phyloP scores from a whole-genome alignment of 2,888 invertebrate species.

The Diploptera punctata region DNA sequence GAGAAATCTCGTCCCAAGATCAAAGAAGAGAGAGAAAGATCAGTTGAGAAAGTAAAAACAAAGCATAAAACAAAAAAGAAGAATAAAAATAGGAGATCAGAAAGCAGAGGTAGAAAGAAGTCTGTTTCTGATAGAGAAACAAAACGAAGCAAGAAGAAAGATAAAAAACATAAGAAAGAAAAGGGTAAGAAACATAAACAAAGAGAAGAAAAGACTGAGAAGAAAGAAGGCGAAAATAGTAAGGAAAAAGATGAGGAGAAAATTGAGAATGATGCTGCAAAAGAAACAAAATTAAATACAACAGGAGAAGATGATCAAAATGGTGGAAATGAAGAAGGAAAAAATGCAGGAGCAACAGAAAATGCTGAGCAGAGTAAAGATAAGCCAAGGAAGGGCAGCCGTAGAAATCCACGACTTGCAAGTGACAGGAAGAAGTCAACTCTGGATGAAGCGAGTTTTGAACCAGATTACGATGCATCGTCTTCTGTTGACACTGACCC shows the following conservation, averaged over 20 bases:
- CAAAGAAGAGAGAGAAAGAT: slow-evolving; percentile 45
- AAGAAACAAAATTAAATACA: slow-evolving; percentile 38
- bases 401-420: slow-evolving; percentile 44
- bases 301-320: slow-evolving; percentile 32
- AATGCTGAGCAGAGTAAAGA: slow-evolving; percentile 43
- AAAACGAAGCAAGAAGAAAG: slow-evolving; percentile 38
- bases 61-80: slow-evolving; percentile 43
- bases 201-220: slow-evolving; percentile 47
- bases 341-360: slow-evolving; percentile 49
- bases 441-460: slow-evolving; percentile 75
- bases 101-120: slow-evolving; percentile 38
- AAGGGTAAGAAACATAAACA: slow-evolving; percentile 45
- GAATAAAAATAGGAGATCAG: slow-evolving; percentile 41
- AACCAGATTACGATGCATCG: slow-evolving; percentile 74
- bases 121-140: slow-evolving; percentile 36
- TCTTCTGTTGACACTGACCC: slow-evolving; percentile 68
- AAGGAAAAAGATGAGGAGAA: slow-evolving; percentile 47
- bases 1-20: slow-evolving; percentile 49
- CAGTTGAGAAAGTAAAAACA: slow-evolving; percentile 47
- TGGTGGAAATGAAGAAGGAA: slow-evolving; percentile 43
- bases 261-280: slow-evolving; percentile 37
- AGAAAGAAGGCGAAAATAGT: slow-evolving; percentile 53
- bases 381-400: slow-evolving; percentile 41
- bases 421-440: slow-evolving; percentile 69
- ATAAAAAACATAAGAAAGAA: slow-evolving; percentile 41